A percentile compares a stretch with the other conserved stretches of the same genome.
phyloP scores from a whole-genome alignment of 92 coral and sea anemone genomes.

The Metridium senile region DNA sequence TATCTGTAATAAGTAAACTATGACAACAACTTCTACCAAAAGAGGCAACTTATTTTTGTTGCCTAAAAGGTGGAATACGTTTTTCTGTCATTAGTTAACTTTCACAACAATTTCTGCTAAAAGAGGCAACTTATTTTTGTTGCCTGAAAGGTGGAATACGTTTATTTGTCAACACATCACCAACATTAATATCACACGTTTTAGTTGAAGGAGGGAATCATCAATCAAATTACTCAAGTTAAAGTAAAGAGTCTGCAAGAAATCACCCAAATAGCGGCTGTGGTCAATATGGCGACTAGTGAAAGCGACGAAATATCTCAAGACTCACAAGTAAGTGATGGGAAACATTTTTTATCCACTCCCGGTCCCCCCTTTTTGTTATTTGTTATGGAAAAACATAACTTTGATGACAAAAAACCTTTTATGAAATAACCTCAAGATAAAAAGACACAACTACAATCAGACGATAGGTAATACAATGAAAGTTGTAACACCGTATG shows the following conservation, averaged over 20 bases:
- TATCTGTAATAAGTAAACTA: too few relatives aligned
- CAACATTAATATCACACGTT: not conserved
- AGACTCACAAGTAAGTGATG: slow-evolving; percentile 66
- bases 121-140: not conserved
- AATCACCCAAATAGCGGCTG: slow-evolving; percentile 79
- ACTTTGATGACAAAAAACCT: too few relatives aligned
- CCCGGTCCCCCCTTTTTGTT: too few relatives aligned
- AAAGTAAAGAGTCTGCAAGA: slow-evolving; percentile 73
- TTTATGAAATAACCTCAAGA: too few relatives aligned
- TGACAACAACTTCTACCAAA: not conserved
- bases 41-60: not conserved
- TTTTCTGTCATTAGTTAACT: too few relatives aligned
- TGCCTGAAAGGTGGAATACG: not conserved
- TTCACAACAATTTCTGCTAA: not conserved
- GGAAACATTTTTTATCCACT: too few relatives aligned
- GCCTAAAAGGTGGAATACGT: not conserved
- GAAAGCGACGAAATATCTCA: slow-evolving; percentile 82
- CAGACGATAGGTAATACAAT: too few relatives aligned
- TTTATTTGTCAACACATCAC: not conserved
- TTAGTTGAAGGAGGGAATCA: slow-evolving; percentile 74
- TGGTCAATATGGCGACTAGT: slow-evolving; percentile 79
- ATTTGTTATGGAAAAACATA: too few relatives aligned
- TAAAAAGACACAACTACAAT: too few relatives aligned
- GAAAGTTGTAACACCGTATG: too few relatives aligned
- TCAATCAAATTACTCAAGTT: slow-evolving; percentile 73